Base-by-base conservation (phyloP, 2,888 invertebrate genomes). In the Eustalomyia histrio region DNA sequence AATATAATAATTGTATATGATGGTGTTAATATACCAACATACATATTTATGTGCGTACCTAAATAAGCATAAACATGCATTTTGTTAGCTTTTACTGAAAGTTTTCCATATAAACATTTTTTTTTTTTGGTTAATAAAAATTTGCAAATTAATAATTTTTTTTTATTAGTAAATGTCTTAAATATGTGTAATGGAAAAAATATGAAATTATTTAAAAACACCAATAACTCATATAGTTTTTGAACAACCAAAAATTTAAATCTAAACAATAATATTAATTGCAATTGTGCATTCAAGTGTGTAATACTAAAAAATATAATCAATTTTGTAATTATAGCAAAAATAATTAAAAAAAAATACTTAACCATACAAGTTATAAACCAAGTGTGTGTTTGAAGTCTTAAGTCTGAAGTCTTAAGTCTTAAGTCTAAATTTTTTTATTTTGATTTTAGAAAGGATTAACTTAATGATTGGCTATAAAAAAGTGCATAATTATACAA, bases 251-350 rank as follows among this genome's bases (percentile, higher is more conserved):
- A 60, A 43, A 60, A 43, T 47, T 61, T 5, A 0, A 35, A 7
- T 8, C 3, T 35, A 35, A 64, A 65, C 16, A 43, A 58, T 71
- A 64, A 17, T 43, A 35, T 47, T 55, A 72, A 78, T 71, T 78
- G 78, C 78, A 78, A 72, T 72, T 47, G 53, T 72, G 78, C 72
- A 78, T 64, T 78, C 78, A 78, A 78, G 76, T 72, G 60, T 78
- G 21, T 67, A 67, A 78, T 67, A 39, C 39, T 39, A 39, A 39
- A 39, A 72, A 72, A 78, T 65, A 65, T 67, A 72, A 61, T 16
- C n/a, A n/a, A 63, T 69, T 78, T 24, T 14, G 43, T 47, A 55
- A 78, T 78, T 52, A 53, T 55, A 65, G 47, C 16, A 72, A 61
- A 17, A 58, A 33, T 50, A 17, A 33, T 64, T 12, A 47, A n/a